Conservation (phyloP, 2,797 vertebrate species). For the Oophaga sylvatica region DNA sequence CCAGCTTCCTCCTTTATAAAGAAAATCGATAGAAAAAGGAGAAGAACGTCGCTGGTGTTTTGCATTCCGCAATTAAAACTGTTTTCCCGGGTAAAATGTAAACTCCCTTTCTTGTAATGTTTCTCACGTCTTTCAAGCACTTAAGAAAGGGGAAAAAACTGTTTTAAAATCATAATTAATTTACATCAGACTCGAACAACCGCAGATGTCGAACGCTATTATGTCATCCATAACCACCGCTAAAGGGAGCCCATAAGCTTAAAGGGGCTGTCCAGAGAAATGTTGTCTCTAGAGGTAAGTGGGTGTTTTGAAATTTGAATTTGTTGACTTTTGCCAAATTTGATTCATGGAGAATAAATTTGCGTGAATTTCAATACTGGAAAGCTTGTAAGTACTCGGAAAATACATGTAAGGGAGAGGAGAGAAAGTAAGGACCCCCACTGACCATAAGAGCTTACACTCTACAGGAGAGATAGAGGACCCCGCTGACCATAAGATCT, state of each 20-base stretch:
- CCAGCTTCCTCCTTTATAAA: slow-evolving; percentile 13
- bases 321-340: too few species aligned
- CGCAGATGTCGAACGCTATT: background rate
- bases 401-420: too few species aligned
- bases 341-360: too few species aligned
- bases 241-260: background rate
- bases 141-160: background rate
- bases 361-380: too few species aligned
- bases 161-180: background rate
- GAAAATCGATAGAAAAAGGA: slow-evolving; percentile 1
- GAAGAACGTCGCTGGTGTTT: slow-evolving; percentile 14
- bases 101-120: slow-evolving; percentile 1
- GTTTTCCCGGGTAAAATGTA: slow-evolving; percentile 19
- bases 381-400: too few species aligned
- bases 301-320: too few species aligned
- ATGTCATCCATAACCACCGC: background rate
- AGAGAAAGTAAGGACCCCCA: too few species aligned
- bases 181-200: background rate
- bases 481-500: too few species aligned
- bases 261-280: background rate
- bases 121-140: background rate
- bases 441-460: too few species aligned
- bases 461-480: too few species aligned
- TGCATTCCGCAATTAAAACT: slow-evolving; percentile 32
- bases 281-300: too few species aligned